Conservation (phyloP, 1,140 invertebrate species). For the Frieseomelitta varia region DNA sequence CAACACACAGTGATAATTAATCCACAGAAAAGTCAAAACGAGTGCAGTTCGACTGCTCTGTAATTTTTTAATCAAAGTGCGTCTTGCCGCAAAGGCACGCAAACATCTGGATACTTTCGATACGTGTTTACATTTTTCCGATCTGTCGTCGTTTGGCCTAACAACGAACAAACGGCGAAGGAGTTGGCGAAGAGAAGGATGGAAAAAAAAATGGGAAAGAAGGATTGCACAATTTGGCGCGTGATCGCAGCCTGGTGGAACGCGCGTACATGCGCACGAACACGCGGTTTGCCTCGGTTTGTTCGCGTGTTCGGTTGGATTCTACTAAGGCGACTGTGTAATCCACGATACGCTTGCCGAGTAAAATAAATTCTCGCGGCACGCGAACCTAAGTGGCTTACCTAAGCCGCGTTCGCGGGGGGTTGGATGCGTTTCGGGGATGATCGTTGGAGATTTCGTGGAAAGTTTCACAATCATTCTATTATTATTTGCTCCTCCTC, state of each 20-base stretch:
- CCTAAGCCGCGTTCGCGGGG: not conserved
- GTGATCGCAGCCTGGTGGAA: constrained; percentile 57
- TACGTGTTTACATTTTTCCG: not conserved
- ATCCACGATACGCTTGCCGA: constrained; percentile 25
- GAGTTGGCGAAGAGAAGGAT: not conserved
- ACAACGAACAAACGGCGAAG: not conserved
- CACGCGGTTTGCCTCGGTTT: not conserved
- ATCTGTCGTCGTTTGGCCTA: constrained; percentile 1
- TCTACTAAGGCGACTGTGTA: not conserved
- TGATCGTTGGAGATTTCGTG: not conserved
- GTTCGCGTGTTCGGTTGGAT: not conserved
- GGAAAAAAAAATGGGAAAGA: constrained; percentile 6
- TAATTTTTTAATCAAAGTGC: too few relatives aligned
- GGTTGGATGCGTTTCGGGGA: not conserved
- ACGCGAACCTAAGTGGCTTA: not conserved
- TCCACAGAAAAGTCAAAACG: too few relatives aligned
- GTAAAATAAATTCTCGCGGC: constrained; percentile 18
- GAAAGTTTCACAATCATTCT: not conserved
- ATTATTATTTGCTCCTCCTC: not conserved
- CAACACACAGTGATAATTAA: too few relatives aligned
- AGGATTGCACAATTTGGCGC: constrained; percentile 63
- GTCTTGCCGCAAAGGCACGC: too few relatives aligned
- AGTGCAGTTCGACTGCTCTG: too few relatives aligned
- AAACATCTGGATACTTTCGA: too few relatives aligned
- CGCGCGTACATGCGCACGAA: constrained; percentile 14